phyloP scores from a whole-genome alignment of 2,888 invertebrate species.

The Noctuana brunneofusca region DNA sequence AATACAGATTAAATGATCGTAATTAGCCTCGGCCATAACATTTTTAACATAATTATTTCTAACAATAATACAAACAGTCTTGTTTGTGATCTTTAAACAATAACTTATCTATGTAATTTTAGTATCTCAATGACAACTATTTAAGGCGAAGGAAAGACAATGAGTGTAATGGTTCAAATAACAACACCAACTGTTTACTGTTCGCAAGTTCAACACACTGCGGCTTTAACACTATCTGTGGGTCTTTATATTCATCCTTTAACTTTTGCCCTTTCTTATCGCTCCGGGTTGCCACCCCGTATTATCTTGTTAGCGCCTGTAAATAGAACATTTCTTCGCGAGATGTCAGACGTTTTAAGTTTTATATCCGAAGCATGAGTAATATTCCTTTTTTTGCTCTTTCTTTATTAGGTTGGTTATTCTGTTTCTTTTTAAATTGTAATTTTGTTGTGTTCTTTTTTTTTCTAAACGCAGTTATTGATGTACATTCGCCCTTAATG shows the following conservation, averaged over 20 bases:
- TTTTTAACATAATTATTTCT: background rate
- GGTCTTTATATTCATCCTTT: constrained; percentile 66
- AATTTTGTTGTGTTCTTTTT: background rate
- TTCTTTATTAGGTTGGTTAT: background rate
- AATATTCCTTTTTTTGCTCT: background rate
- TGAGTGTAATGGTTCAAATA: constrained; percentile 41
- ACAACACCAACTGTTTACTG: constrained; percentile 61
- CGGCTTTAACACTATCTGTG: constrained; percentile 61
- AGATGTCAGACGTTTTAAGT: constrained; percentile 4
- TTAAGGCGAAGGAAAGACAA: constrained; percentile 45
- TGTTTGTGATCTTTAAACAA: constrained; percentile 21
- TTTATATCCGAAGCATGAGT: background rate
- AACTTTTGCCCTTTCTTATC: constrained; percentile 71
- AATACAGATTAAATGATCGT: too few relatives aligned
- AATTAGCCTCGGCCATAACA: too few relatives aligned
- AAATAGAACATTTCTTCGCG: constrained; percentile 58
- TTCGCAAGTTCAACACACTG: constrained; percentile 70
- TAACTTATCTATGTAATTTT: constrained; percentile 23
- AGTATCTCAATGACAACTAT: constrained; percentile 31
- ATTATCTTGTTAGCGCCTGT: constrained; percentile 63
- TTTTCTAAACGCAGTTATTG: background rate
- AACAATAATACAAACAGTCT: constrained; percentile 9
- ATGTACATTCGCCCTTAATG: constrained; percentile 19
- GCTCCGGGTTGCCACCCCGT: constrained; percentile 67
- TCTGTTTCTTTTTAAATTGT: background rate